phyloP scores from a whole-genome alignment of 2,888 invertebrate genomes.

The Lissocephala sabroskyi region DNA sequence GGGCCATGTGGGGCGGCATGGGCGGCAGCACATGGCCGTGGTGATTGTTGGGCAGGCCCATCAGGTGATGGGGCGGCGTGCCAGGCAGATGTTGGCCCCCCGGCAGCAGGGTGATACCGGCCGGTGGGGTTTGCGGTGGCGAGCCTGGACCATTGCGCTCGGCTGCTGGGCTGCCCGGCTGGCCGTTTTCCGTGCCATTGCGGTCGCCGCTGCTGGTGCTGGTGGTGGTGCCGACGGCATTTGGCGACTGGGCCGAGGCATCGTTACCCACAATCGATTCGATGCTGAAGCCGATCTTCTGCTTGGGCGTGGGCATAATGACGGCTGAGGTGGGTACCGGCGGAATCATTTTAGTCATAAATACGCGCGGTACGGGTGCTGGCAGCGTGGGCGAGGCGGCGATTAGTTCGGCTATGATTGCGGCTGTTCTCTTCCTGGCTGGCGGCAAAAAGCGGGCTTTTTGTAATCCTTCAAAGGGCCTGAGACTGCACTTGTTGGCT shows the following conservation, averaged over 20 bases:
- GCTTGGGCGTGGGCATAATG: constrained; percentile 89
- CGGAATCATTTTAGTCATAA: constrained; percentile 86
- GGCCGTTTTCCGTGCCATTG: constrained; percentile 14
- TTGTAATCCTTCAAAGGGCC: too few species aligned
- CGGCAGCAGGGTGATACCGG: constrained; percentile 35
- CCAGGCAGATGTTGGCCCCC: constrained; percentile 16
- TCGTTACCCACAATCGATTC: constrained; percentile 92
- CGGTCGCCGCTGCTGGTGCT: constrained; percentile 20
- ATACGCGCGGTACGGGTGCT: constrained; percentile 52
- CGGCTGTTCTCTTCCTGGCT: constrained; percentile 28
- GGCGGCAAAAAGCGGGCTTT: background rate
- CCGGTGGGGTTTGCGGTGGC: constrained; percentile 67
- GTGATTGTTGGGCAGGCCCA: constrained; percentile 44
- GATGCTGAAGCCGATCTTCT: constrained; percentile 95
- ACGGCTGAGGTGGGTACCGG: constrained; percentile 94
- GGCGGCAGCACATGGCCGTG: constrained; percentile 33
- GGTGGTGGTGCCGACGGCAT: constrained; percentile 27
- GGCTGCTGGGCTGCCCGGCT: constrained; percentile 43
- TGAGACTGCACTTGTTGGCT: too few species aligned
- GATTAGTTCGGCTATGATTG: constrained; percentile 59
- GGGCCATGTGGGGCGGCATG: constrained; percentile 41
- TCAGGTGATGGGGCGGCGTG: constrained; percentile 42
- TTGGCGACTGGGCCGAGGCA: constrained; percentile 27
- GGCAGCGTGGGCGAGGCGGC: constrained; percentile 41
- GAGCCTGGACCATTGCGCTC: constrained; percentile 59